Conservation (phyloP, 2,113 vertebrate species). For the Sceloporus undulatus region DNA sequence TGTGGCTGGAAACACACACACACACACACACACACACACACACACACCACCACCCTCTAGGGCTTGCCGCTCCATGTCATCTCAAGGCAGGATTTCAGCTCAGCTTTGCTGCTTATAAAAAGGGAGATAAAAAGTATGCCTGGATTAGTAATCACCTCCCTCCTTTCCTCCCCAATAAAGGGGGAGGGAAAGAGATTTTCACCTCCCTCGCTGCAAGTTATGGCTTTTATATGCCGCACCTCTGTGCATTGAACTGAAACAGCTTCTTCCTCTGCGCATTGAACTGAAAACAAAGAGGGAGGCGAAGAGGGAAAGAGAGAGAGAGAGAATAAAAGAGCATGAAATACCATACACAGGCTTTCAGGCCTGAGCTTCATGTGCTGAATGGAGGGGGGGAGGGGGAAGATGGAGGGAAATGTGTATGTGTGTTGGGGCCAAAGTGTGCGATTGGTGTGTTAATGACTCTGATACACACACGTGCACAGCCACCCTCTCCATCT, state of each 20-base stretch:
- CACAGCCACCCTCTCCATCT: neutral
- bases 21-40: neutral
- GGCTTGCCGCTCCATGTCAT: slow-evolving; percentile 49
- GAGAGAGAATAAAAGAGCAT: slow-evolving; percentile 53
- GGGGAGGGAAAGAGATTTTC: neutral
- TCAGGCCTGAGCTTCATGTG: neutral
- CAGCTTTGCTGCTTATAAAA: neutral
- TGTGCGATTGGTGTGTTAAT: slow-evolving; percentile 1
- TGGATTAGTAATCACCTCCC: slow-evolving; percentile 55
- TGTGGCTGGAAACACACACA: slow-evolving; percentile 26
- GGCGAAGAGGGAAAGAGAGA: slow-evolving; percentile 7
- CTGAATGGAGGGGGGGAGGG: neutral
- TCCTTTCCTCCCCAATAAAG: slow-evolving; percentile 40
- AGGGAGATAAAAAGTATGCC: slow-evolving; percentile 22
- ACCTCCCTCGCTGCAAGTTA: slow-evolving; percentile 50
- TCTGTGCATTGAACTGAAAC: slow-evolving; percentile 68
- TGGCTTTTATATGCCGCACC: slow-evolving; percentile 57
- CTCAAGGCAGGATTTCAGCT: slow-evolving; percentile 50
- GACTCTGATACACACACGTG: neutral
- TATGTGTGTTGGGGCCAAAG: neutral
- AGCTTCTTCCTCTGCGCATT: slow-evolving; percentile 72
- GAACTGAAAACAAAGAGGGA: slow-evolving; percentile 76
- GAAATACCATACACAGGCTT: neutral
- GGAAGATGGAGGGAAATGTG: neutral
- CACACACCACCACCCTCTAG: neutral